Evolutionary conservation across 2,113 vertebrate genomes (phyloP), one percentile per base, ranked within the genome.

Genomic region (Tonatia bakeri): DNA sequence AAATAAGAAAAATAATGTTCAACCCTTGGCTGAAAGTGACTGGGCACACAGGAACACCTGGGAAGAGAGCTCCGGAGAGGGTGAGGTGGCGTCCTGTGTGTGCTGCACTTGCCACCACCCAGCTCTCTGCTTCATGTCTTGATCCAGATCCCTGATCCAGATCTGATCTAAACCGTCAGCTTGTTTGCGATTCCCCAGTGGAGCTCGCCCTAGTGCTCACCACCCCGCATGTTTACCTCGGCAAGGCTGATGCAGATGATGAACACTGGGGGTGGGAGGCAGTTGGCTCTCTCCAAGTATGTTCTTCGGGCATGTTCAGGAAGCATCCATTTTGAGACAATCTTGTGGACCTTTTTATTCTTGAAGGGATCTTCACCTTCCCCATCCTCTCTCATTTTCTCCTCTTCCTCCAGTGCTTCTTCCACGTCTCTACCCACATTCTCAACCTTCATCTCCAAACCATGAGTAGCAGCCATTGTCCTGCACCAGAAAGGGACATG

Each of bases 221-320:
- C 17, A 1, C 20, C 50, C 43, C 3, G 12, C 0, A 14, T 6
- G 7, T 3, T 59, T 97, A 99, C 99, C 99, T 99, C 99, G 0
- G 80, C 98, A 43, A 99, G 96, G 88, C 99, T 99, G 98, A 99
- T 90, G 77, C 98, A 97, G 95, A 99, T 98, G 97, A 99, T 99
- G 98, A 99, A 99, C 92, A 99, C 92, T 0, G 99, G 99, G 0
- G 99, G 99, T 0, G 99, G 99, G 47, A 98, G 97, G 97, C 99
- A 99, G 98, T 98, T 99, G 59, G 99, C 98, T 19, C 99, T 98
- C 77, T 99, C 98, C 80, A 99, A 22, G 94, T 99, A 99, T 0
- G 47, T 98, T 83, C 93, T 91, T 31, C 98, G 98, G 5, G 40
- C 20, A 0, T 98, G 87, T 70, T 98, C 98, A 0, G 99, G 99